Percentiles rank a stretch among this genome's conserved stretches.
These are phyloP conservation scores for Latrodectus geometricus DNA, from an alignment of 1,140 invertebrate genomes.

Conservation along the genomic window DNA sequence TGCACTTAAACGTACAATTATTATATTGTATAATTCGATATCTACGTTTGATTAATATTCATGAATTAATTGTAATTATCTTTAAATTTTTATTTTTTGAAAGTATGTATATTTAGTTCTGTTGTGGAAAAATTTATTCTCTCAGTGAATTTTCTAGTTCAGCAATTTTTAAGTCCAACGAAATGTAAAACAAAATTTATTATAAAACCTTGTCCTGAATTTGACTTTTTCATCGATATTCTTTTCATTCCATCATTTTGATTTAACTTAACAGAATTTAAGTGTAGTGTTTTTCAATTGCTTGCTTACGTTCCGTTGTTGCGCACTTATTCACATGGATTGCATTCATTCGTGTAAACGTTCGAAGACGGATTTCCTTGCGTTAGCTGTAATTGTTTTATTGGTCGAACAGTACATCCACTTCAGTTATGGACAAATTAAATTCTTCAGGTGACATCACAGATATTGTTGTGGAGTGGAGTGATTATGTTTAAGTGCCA, in stretches of 20 bases:
- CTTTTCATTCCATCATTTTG: no score
- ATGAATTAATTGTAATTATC: neutral
- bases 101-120: neutral
- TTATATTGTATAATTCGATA: neutral
- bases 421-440: neutral
- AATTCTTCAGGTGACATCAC: neutral
- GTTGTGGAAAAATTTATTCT: neutral
- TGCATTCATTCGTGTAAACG: no score
- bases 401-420: neutral
- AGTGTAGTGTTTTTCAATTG: no score
- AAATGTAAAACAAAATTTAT: no score
- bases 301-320: no score
- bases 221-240: no score
- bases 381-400: neutral
- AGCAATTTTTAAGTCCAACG: no score
- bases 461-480: neutral
- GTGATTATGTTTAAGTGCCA: slow-evolving; percentile 1
- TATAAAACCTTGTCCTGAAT: no score
- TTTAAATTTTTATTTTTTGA: neutral
- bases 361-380: no score
- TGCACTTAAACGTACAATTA: neutral
- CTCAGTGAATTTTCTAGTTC: neutral
- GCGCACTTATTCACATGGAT: no score
- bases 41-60: neutral
- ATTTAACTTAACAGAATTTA: no score